Evolutionary conservation across 2,888 invertebrate genomes (phyloP).

Genomic region (Epinotia nisella): DNA sequence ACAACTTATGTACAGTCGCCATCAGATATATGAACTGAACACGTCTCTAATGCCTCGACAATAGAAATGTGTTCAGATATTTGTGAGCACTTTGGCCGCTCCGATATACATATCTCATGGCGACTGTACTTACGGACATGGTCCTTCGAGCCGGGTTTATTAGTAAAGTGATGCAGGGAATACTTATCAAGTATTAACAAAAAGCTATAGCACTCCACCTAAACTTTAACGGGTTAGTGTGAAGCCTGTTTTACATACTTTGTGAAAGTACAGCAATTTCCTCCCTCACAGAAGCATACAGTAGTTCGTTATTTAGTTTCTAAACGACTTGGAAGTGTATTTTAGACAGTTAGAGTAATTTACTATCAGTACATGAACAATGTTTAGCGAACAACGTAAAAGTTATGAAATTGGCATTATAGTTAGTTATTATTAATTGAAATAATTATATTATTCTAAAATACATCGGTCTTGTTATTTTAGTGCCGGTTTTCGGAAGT

Average conservation of each 20-base stretch:
- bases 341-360: slow-evolving; percentile 40
- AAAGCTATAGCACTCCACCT: neutral
- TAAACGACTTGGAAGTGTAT: slow-evolving; percentile 53
- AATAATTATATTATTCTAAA: slow-evolving; percentile 85
- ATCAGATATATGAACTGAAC: no score
- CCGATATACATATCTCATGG: no score
- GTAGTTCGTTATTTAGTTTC: slow-evolving; percentile 55
- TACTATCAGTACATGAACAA: slow-evolving; percentile 48
- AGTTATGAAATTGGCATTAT: slow-evolving; percentile 80
- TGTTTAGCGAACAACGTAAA: slow-evolving; percentile 78
- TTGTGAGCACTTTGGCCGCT: no score
- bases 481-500: slow-evolving; percentile 19
- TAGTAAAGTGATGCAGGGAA: neutral
- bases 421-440: slow-evolving; percentile 85
- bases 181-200: neutral
- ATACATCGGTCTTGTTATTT: slow-evolving; percentile 80
- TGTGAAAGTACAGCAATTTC: slow-evolving; percentile 19
- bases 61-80: no score
- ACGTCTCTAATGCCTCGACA: no score
- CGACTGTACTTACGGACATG: neutral
- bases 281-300: slow-evolving; percentile 21
- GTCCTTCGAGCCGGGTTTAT: neutral
- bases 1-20: neutral
- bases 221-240: neutral
- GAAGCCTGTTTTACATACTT: neutral